Base-by-base conservation (phyloP, 35 echinoderm and acorn worm genomes). In the Patiria miniata region DNA sequence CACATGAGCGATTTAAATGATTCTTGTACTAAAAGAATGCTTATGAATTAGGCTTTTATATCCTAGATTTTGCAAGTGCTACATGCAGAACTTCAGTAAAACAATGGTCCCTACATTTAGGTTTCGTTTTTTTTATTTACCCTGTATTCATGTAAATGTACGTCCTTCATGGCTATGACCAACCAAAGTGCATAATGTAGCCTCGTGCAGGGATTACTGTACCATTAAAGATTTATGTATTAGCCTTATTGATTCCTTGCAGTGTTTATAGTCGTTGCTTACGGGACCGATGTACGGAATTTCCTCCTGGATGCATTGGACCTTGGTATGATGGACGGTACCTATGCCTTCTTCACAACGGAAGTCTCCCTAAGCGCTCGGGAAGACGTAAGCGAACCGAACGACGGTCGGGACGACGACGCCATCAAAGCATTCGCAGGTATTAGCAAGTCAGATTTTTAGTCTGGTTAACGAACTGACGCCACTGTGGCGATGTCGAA, bases 251-350 rank as follows among this genome's bases (percentile, higher is more conserved):
- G 36, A 84, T 79, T 9, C 37, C 16, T 81, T 52, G 7, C 81
- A 90, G 88, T 90, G 16, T 90, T 90, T 54, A 90, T 90, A 4
- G 51, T 90, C 1, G 53, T 44, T 77, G 88, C 88, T 14, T 90
- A 90, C 53, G 88, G 88, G 34, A 76, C 80, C 29, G 88, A 90
- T 68, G 88, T 90, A 10, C 52, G 88, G 29, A 82, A 83, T 34
- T 40, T 90, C 39, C 39, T 90, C 1, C 81, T 90, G 28, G 68
- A 77, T 69, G 88, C 88, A 2, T 77, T 50, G 37, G 56, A 77
- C 21, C 51, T 77, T 0, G 78, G 53, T 9, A 90, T 90, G 88
- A 59, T 78, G 29, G 83, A 90, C 56, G 88, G 88, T 2, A 81
- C 69, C 23, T 90, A 90, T 40, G 79, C 81, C 1, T 90, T 90